phyloP scores from a whole-genome alignment of 2,113 vertebrate genomes.

The Pteruthius melanotis region DNA sequence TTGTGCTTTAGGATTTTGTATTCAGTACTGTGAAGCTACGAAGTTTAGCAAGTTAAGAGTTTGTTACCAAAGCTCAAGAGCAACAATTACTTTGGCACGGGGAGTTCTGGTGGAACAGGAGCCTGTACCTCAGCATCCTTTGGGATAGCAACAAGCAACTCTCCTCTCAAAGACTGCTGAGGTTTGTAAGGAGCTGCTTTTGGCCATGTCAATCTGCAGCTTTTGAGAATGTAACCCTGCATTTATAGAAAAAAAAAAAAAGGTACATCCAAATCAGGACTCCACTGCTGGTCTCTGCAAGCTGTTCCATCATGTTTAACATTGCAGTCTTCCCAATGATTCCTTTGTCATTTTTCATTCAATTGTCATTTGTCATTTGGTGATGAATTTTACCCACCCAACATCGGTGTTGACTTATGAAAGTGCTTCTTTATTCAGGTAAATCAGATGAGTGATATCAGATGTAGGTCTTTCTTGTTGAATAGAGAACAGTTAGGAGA shows the following conservation, averaged over 20 bases:
- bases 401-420: background rate
- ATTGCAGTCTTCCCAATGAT: background rate
- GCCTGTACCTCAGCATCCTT: background rate
- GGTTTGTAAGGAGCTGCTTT: background rate
- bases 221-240: background rate
- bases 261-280: background rate
- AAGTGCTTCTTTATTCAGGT: background rate
- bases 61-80: background rate
- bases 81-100: background rate
- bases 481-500: background rate
- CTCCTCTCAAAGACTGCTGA: background rate
- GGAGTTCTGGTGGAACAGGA: background rate
- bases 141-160: background rate
- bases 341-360: background rate
- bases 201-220: background rate
- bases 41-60: background rate
- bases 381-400: background rate
- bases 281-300: background rate
- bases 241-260: background rate
- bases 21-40: background rate
- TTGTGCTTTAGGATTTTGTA: background rate
- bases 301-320: background rate
- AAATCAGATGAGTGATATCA: background rate
- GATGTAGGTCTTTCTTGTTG: background rate
- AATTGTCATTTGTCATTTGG: background rate